Percentiles rank a stretch among this genome's conserved stretches.
These are phyloP conservation scores for Marasmarcha lunaedactyla DNA, from an alignment of 2,888 invertebrate species.

Conservation along the genomic window DNA sequence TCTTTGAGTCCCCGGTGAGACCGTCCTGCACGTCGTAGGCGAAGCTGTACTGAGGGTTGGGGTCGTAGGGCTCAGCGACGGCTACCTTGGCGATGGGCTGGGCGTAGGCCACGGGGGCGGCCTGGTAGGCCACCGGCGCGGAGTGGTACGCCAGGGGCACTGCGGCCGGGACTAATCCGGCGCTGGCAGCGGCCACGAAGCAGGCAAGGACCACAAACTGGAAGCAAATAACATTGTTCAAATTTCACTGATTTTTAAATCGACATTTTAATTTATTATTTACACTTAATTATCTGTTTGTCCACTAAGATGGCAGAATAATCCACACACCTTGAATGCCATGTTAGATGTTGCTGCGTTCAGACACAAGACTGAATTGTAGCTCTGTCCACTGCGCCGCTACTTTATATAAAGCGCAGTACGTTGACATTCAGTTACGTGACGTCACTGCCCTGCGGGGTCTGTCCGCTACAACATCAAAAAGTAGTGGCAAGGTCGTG, in stretches of 20 bases:
- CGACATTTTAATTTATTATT: too few relatives aligned
- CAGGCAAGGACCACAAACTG: constrained; percentile 48
- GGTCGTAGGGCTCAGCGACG: constrained; percentile 7
- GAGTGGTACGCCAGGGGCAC: constrained; percentile 39
- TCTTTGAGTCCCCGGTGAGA: constrained; percentile 50
- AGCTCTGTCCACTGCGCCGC: constrained; percentile 26
- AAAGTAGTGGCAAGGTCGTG: constrained; percentile 38
- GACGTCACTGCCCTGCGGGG: constrained; percentile 33
- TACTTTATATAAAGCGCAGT: constrained; percentile 36
- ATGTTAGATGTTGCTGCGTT: constrained; percentile 34
- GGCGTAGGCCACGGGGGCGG: constrained; percentile 24
- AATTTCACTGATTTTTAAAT: too few relatives aligned
- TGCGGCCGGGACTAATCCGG: constrained; percentile 34
- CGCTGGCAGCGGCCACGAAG: constrained; percentile 45
- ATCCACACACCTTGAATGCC: constrained; percentile 42
- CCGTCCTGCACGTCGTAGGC: constrained; percentile 51
- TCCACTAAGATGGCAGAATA: too few relatives aligned
- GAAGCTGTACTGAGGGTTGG: constrained; percentile 27
- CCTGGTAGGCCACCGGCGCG: background rate
- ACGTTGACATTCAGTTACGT: constrained; percentile 30
- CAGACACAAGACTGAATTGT: constrained; percentile 35
- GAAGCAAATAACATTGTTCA: constrained; percentile 13
- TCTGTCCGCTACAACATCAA: constrained; percentile 32
- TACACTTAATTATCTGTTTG: too few relatives aligned
- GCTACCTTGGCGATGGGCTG: constrained; percentile 15